These are phyloP conservation scores for Amyelois transitella DNA, from an alignment of 1,140 invertebrate species.

Conservation along the genomic window DNA sequence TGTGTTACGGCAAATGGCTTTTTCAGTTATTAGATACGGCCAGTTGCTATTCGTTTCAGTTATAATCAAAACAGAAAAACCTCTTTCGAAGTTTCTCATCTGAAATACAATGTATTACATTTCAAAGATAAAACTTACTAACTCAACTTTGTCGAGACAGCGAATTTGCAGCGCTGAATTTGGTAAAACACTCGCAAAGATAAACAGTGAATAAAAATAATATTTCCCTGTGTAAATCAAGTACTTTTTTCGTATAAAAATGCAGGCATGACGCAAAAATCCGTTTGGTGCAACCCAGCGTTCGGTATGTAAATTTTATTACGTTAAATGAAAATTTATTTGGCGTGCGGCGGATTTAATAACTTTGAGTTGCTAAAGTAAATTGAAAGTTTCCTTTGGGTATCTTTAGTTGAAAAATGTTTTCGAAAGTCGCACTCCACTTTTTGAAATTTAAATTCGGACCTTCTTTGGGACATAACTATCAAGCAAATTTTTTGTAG, in stretches of 20 bases:
- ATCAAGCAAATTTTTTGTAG: too few relatives aligned
- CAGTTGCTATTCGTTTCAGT: too few relatives aligned
- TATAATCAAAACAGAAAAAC: too few relatives aligned
- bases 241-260: not conserved
- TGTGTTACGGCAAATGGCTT: too few relatives aligned
- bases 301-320: conserved; percentile 3
- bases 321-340: conserved; percentile 3
- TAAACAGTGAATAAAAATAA: not conserved
- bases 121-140: too few relatives aligned
- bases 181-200: not conserved
- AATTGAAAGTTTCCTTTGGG: not conserved
- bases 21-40: too few relatives aligned
- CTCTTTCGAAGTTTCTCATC: too few relatives aligned
- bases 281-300: not conserved
- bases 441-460: not conserved
- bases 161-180: not conserved
- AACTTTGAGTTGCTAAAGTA: not conserved
- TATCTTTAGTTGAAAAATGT: too few relatives aligned
- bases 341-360: not conserved
- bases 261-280: not conserved
- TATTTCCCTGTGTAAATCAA: not conserved
- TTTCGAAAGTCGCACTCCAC: not conserved
- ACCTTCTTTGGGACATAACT: too few relatives aligned
- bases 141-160: not conserved
- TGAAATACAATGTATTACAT: too few relatives aligned